Percentiles rank a stretch among this genome's conserved stretches.
phyloP scores from a whole-genome alignment of 2,888 invertebrate species.

The Trisateles emortualis region DNA sequence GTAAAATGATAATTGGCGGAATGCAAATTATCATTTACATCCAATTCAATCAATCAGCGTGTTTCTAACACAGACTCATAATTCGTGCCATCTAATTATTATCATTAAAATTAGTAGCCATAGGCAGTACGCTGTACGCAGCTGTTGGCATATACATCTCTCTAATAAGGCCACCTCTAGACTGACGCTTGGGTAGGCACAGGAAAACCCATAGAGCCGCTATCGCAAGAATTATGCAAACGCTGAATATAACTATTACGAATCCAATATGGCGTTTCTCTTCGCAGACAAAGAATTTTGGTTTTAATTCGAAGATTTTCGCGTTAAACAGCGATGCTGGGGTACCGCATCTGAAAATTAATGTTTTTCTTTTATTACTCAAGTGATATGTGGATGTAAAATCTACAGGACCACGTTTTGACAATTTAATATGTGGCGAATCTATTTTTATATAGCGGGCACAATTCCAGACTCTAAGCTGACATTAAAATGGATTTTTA shows the following conservation, averaged over 20 bases:
- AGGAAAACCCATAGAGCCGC: constrained; percentile 74
- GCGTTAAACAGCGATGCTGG: constrained; percentile 75
- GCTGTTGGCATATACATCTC: constrained; percentile 55
- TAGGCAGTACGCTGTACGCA: constrained; percentile 66
- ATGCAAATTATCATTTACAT: too few species aligned
- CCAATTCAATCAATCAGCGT: too few species aligned
- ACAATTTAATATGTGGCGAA: too few species aligned
- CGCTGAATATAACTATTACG: constrained; percentile 54
- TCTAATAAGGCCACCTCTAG: constrained; percentile 51
- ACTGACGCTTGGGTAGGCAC: constrained; percentile 60
- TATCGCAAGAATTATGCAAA: constrained; percentile 58
- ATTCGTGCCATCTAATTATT: too few species aligned
- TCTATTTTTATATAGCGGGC: too few species aligned
- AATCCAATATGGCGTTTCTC: constrained; percentile 51
- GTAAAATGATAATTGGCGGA: too few species aligned
- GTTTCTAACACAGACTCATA: not conserved
- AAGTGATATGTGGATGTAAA: not conserved
- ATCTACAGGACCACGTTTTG: too few species aligned
- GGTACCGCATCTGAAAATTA: constrained; percentile 77
- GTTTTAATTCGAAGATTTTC: constrained; percentile 74
- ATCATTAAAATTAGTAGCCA: constrained; percentile 33
- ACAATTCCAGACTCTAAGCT: too few species aligned
- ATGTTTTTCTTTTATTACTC: not conserved
- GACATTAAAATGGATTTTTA: too few species aligned
- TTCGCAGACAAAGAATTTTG: constrained; percentile 75